Base-by-base conservation (phyloP, 1,140 invertebrate genomes). In the Ooceraea biroi region DNA sequence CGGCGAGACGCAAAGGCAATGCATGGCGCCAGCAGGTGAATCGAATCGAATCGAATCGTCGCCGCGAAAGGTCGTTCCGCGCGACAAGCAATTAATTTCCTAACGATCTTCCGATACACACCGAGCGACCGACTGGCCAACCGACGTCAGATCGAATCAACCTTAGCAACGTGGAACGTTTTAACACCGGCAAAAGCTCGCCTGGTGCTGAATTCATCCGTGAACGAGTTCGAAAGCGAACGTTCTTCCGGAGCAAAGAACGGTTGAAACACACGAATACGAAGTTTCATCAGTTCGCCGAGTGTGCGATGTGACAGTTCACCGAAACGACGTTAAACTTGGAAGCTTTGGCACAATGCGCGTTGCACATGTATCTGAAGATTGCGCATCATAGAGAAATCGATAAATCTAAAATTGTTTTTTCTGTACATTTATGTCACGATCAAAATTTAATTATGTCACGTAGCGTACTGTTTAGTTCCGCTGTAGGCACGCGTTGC, bases 81-180 rank as follows among this genome's bases (percentile, higher is more conserved):
- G n/a, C 27, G 50, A 80, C 76, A 71, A 71, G 50, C 50, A 80
- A 80, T 80, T 80, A 80, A 80, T 80, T 58, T 71, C 50, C 22
- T 58, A 71, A 80, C 76, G 52, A 80, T 57, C 30, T 57, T 5
- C 14, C 48, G 61, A 68, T 68, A 30, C 7, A 7, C 7, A 36
- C 19, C 10, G 25, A 17, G 17, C 76, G 76, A 10, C 12, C 27
- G 14, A 36, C 46, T 7, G 7, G 46, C n/a, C n/a, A n/a, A n/a
- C n/a, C n/a, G n/a, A n/a, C n/a, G n/a, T n/a, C n/a, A n/a, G n/a
- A n/a, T n/a, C n/a, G n/a, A n/a, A n/a, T 65, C 74, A 27, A 7
- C 44, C 25, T n/a, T 71, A 17, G 44, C 41, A 60, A 44, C 68
- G 66, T n/a, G 44, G 44, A 82, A 60, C 36, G 27, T 78, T 36